phyloP scores from a whole-genome alignment of 2,113 vertebrate genomes.

The Gyps fulvus region DNA sequence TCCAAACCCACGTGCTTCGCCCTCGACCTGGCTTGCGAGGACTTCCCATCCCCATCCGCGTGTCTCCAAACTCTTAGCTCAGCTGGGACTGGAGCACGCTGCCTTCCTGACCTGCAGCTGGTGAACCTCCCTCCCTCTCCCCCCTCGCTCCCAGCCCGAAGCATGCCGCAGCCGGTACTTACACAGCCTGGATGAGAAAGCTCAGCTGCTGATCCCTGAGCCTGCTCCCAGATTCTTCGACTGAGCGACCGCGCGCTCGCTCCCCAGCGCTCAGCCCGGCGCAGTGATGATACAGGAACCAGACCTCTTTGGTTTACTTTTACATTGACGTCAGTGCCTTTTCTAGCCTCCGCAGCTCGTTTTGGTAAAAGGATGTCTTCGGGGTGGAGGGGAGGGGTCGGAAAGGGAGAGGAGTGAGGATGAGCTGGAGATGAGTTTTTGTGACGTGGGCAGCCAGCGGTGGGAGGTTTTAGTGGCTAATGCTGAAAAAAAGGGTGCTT shows the following conservation, averaged over 20 bases:
- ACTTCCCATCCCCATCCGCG: background rate
- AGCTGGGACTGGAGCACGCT: background rate
- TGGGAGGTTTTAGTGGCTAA: background rate
- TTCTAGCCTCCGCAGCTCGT: constrained; percentile 38
- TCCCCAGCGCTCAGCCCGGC: background rate
- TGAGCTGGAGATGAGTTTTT: background rate
- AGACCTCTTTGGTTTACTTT: constrained; percentile 70
- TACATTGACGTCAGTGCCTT: constrained; percentile 70
- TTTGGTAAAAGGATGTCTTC: constrained; percentile 69
- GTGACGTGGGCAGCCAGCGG: background rate
- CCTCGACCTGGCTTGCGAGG: background rate
- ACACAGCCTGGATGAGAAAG: background rate
- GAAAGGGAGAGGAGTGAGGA: background rate
- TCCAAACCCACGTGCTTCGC: background rate
- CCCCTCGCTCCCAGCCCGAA: background rate
- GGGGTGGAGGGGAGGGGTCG: constrained; percentile 20
- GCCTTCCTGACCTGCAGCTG: background rate
- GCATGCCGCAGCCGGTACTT: background rate
- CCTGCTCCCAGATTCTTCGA: background rate
- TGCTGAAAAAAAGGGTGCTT: background rate
- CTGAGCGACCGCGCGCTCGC: background rate
- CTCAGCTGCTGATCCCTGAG: constrained; percentile 3
- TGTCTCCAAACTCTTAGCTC: background rate
- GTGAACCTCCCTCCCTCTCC: background rate
- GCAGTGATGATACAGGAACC: constrained; percentile 41